Conservation (phyloP, 1,140 invertebrate genomes). For the Manduca sexta region DNA sequence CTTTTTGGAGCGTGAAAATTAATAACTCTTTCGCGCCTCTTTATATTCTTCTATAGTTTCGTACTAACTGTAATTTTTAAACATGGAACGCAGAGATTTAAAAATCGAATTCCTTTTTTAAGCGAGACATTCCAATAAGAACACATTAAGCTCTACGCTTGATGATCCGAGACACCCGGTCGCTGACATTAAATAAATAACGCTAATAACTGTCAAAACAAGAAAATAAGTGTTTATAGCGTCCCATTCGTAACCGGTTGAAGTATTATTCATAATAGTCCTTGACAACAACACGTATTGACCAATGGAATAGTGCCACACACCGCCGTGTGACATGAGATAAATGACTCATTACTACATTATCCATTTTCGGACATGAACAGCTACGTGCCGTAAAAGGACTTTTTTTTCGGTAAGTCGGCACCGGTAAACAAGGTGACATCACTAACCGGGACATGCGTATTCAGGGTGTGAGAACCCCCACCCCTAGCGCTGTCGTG, state of each 20-base stretch:
- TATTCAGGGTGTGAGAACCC: slow-evolving; percentile 15
- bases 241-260: slow-evolving; percentile 3
- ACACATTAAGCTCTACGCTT: too few species aligned
- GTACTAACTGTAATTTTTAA: too few species aligned
- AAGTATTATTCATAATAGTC: neutral
- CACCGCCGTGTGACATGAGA: neutral
- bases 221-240: neutral
- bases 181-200: too few species aligned
- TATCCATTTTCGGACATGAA: neutral
- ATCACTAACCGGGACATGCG: slow-evolving; percentile 4
- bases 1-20: too few species aligned
- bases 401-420: neutral
- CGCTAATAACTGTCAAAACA: neutral
- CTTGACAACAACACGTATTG: neutral
- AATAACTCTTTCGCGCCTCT: too few species aligned
- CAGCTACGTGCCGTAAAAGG: neutral
- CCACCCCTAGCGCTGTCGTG: slow-evolving; percentile 7
- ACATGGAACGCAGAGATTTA: neutral
- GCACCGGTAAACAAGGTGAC: neutral
- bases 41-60: too few species aligned
- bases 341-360: neutral
- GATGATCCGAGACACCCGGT: too few species aligned
- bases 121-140: too few species aligned
- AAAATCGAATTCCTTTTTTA: neutral
- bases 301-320: slow-evolving; percentile 12